These are phyloP conservation scores for Elegia similella DNA, from an alignment of 2,888 invertebrate species.

Conservation along the genomic window DNA sequence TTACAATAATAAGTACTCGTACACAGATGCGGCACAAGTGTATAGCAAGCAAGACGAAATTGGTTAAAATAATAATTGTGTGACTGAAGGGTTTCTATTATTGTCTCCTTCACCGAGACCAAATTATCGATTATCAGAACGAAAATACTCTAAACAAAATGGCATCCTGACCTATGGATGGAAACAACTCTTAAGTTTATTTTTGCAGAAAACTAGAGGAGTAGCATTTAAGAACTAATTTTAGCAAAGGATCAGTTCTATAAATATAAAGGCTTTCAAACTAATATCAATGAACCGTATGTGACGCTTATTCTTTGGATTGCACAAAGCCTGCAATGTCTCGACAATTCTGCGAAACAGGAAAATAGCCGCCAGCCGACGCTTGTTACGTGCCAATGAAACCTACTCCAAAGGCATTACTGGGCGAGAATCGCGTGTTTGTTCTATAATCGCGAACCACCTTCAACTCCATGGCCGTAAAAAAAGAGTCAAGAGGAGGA, in stretches of 20 bases:
- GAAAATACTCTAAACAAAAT: too few relatives aligned
- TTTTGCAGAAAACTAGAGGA: too few relatives aligned
- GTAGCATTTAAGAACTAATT: too few relatives aligned
- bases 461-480: constrained; percentile 13
- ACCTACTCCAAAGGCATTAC: constrained; percentile 8
- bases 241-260: neutral
- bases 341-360: constrained; percentile 3
- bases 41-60: too few relatives aligned
- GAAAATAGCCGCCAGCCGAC: neutral
- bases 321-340: constrained; percentile 3
- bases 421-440: constrained; percentile 13
- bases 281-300: neutral
- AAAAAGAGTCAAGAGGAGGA: neutral
- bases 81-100: too few relatives aligned
- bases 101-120: too few relatives aligned
- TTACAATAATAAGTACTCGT: too few relatives aligned
- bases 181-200: too few relatives aligned
- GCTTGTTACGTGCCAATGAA: constrained; percentile 3
- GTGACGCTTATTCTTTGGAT: neutral
- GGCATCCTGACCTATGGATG: too few relatives aligned
- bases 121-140: too few relatives aligned
- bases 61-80: too few relatives aligned
- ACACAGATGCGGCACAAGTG: too few relatives aligned
- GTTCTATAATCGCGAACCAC: constrained; percentile 17
- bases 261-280: neutral